Evolutionary conservation across 2,888 invertebrate genomes (phyloP).

Genomic region (Eristalinus aeneus): DNA sequence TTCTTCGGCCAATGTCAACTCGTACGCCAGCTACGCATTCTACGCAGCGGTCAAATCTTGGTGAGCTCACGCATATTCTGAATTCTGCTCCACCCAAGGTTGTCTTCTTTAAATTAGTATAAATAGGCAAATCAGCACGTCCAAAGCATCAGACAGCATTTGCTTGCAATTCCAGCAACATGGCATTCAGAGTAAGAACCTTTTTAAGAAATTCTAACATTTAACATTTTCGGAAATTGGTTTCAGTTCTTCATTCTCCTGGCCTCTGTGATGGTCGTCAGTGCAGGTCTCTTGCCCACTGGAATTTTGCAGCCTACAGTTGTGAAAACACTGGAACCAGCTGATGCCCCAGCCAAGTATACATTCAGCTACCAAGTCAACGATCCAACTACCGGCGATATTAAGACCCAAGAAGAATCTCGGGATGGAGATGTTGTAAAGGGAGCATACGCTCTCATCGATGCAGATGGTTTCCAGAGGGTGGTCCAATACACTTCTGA

Average conservation of each 20-base stretch:
- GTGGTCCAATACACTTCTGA: slow-evolving; percentile 73
- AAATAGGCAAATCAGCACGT: slow-evolving; percentile 51
- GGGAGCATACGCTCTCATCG: slow-evolving; percentile 72
- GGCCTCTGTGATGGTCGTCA: slow-evolving; percentile 41
- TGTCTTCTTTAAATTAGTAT: slow-evolving; percentile 39
- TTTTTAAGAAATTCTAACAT: not conserved
- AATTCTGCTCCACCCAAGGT: slow-evolving; percentile 28
- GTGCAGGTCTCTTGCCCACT: slow-evolving; percentile 21
- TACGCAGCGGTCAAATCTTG: not conserved
- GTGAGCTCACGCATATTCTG: slow-evolving; percentile 4
- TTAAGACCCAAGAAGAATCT: slow-evolving; percentile 72
- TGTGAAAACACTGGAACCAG: slow-evolving; percentile 36
- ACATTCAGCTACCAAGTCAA: slow-evolving; percentile 72
- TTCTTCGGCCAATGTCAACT: slow-evolving; percentile 41
- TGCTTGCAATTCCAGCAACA: slow-evolving; percentile 45
- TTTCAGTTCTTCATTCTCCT: slow-evolving; percentile 44
- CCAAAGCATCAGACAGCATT: slow-evolving; percentile 39
- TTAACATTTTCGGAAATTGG: not conserved
- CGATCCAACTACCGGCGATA: slow-evolving; percentile 72
- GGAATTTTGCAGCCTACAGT: slow-evolving; percentile 44
- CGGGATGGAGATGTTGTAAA: slow-evolving; percentile 73
- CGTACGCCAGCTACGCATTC: slow-evolving; percentile 52
- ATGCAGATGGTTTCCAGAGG: slow-evolving; percentile 72
- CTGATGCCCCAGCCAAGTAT: slow-evolving; percentile 9
- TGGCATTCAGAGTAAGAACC: slow-evolving; percentile 58